A percentile compares a stretch with the other conserved stretches of the same genome.
Evolutionary conservation across 2,888 invertebrate genomes (phyloP).

Genomic region (Petrolisthes cinctipes): DNA sequence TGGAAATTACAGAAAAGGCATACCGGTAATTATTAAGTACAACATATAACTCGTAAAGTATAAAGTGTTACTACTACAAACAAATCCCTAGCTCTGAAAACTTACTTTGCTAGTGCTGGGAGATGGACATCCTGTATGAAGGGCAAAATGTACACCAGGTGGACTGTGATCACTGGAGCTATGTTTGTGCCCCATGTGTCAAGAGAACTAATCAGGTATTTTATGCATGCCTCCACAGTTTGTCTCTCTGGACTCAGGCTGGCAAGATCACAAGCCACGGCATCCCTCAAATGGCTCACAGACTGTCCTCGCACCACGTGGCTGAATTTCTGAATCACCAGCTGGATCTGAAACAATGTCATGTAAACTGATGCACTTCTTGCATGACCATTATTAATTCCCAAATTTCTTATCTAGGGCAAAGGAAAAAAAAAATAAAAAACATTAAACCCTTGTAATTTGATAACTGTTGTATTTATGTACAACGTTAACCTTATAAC

Average conservation of each 20-base stretch:
- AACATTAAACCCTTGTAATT: too few relatives aligned
- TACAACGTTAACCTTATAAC: too few relatives aligned
- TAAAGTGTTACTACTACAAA: too few relatives aligned
- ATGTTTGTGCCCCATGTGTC: slow-evolving; percentile 32
- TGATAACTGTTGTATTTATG: too few relatives aligned
- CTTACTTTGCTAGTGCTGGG: slow-evolving; percentile 39
- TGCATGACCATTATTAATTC: too few relatives aligned
- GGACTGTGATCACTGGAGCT: slow-evolving; percentile 24
- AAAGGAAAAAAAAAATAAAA: not conserved
- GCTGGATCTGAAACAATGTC: slow-evolving; percentile 33
- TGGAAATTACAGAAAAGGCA: too few relatives aligned
- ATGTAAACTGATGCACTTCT: not conserved
- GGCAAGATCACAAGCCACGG: not conserved
- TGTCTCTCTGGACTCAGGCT: not conserved
- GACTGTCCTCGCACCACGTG: slow-evolving; percentile 4
- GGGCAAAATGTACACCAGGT: slow-evolving; percentile 38
- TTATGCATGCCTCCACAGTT: slow-evolving; percentile 10
- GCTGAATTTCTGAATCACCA: slow-evolving; percentile 47
- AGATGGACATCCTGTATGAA: slow-evolving; percentile 31
- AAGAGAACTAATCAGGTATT: slow-evolving; percentile 38
- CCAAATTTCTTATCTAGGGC: not conserved
- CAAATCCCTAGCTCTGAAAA: not conserved
- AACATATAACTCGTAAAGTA: too few relatives aligned
- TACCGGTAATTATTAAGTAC: too few relatives aligned
- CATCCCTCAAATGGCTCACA: not conserved